Percentiles rank a stretch among this genome's conserved stretches.
Conservation (phyloP, 2,888 invertebrate species). For the Dinocampus coccinellae region DNA sequence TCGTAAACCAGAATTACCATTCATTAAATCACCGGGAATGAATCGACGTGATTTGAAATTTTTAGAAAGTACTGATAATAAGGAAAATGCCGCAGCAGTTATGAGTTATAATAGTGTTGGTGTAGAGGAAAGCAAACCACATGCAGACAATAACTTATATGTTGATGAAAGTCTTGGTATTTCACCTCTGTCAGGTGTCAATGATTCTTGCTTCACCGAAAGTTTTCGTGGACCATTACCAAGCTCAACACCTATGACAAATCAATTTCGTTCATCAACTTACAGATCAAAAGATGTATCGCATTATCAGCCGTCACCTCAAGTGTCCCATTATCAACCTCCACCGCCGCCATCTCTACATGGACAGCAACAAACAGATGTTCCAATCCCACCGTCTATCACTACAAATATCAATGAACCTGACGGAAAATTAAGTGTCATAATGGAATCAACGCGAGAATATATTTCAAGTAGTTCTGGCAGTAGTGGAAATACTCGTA, state of each 20-base stretch:
- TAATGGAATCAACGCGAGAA: conserved; percentile 76
- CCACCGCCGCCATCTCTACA: background rate
- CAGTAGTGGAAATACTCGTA: conserved; percentile 57
- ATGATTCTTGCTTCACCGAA: conserved; percentile 64
- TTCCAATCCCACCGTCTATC: conserved; percentile 38
- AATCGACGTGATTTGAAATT: conserved; percentile 66
- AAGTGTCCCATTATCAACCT: conserved; percentile 43
- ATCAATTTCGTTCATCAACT: conserved; percentile 56
- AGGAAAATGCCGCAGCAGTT: conserved; percentile 61
- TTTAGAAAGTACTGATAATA: conserved; percentile 64
- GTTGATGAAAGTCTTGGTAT: conserved; percentile 64
- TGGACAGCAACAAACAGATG: conserved; percentile 33
- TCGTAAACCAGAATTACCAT: conserved; percentile 62
- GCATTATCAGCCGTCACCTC: conserved; percentile 44
- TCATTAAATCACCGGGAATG: conserved; percentile 65
- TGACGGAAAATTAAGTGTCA: conserved; percentile 72
- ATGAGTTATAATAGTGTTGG: conserved; percentile 61
- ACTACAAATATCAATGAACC: conserved; percentile 44
- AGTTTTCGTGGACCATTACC: conserved; percentile 58
- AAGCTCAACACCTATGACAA: conserved; percentile 65
- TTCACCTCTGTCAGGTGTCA: conserved; percentile 55
- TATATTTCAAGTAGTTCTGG: conserved; percentile 71
- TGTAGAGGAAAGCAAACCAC: conserved; percentile 54
- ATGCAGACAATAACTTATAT: conserved; percentile 53
- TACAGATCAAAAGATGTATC: conserved; percentile 54